Evolutionary conservation across 2,888 invertebrate species (phyloP).

Genomic region (Drosophila gaucha): DNA sequence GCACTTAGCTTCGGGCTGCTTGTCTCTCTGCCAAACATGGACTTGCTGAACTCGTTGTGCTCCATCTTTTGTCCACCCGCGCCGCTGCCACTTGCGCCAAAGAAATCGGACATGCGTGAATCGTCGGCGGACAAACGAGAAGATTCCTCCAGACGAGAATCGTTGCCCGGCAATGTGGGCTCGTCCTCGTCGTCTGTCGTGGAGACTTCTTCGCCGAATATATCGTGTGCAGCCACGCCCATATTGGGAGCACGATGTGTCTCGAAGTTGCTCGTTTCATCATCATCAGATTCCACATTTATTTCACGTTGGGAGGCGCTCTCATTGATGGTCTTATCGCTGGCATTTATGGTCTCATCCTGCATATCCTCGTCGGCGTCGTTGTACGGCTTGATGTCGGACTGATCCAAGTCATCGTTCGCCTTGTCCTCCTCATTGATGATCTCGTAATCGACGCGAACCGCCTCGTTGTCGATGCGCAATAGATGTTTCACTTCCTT

Average conservation of each 20-base stretch:
- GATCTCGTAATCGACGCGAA: constrained; percentile 94
- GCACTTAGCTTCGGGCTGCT: constrained; percentile 75
- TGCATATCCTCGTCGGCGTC: constrained; percentile 79
- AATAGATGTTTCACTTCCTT: constrained; percentile 97
- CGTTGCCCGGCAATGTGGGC: constrained; percentile 86
- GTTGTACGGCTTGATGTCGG: constrained; percentile 74
- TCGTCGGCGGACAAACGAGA: constrained; percentile 91
- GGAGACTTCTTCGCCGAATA: constrained; percentile 96
- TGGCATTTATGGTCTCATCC: constrained; percentile 77
- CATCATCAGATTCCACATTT: constrained; percentile 83
- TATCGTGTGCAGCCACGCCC: constrained; percentile 90
- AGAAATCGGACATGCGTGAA: constrained; percentile 90
- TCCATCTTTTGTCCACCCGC: constrained; percentile 68
- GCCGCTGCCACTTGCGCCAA: constrained; percentile 82
- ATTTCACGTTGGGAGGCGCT: constrained; percentile 78
- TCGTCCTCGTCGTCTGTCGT: constrained; percentile 94
- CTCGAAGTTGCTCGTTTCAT: constrained; percentile 69
- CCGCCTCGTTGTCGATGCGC: constrained; percentile 96
- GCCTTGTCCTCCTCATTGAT: constrained; percentile 92
- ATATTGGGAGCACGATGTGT: constrained; percentile 69
- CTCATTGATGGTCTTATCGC: constrained; percentile 70
- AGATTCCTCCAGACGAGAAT: constrained; percentile 88
- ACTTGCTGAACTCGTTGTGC: constrained; percentile 82
- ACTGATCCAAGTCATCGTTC: constrained; percentile 63
- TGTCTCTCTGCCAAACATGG: constrained; percentile 79